Percentiles rank a stretch among this genome's conserved stretches.
Evolutionary conservation across 1,140 invertebrate species (phyloP).

Genomic region (Calephelis virginiensis): DNA sequence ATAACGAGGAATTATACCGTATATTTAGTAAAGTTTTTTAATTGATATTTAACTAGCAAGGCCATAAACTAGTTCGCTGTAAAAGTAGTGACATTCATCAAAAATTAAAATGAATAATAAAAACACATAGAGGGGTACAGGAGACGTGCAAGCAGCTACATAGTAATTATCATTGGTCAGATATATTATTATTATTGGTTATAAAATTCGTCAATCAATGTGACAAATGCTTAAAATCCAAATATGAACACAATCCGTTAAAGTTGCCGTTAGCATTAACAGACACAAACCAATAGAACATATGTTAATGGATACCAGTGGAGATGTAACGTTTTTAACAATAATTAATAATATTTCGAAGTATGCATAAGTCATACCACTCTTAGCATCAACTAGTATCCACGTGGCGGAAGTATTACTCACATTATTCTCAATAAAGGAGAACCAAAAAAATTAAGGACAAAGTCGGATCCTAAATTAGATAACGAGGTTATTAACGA

Average conservation of each 20-base stretch:
- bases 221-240: background rate
- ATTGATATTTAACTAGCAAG: too few relatives aligned
- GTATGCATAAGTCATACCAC: constrained; percentile 32
- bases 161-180: too few relatives aligned
- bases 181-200: too few relatives aligned
- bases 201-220: too few relatives aligned
- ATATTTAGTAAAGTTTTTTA: too few relatives aligned
- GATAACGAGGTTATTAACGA: constrained; percentile 36
- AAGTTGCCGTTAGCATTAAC: constrained; percentile 26
- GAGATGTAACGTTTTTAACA: constrained; percentile 32
- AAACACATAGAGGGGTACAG: too few relatives aligned
- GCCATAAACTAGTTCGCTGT: too few relatives aligned
- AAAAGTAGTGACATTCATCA: too few relatives aligned
- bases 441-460: constrained; percentile 34
- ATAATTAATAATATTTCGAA: constrained; percentile 40
- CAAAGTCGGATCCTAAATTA: constrained; percentile 36
- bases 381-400: constrained; percentile 28
- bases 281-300: constrained; percentile 35
- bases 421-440: constrained; percentile 27
- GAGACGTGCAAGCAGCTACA: too few relatives aligned
- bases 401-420: constrained; percentile 39
- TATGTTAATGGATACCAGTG: constrained; percentile 36
- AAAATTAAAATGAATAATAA: too few relatives aligned
- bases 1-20: too few relatives aligned
- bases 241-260: constrained; percentile 19